Base-by-base conservation (phyloP, 2,113 vertebrate genomes). In the Edolisoma coerulescens region DNA sequence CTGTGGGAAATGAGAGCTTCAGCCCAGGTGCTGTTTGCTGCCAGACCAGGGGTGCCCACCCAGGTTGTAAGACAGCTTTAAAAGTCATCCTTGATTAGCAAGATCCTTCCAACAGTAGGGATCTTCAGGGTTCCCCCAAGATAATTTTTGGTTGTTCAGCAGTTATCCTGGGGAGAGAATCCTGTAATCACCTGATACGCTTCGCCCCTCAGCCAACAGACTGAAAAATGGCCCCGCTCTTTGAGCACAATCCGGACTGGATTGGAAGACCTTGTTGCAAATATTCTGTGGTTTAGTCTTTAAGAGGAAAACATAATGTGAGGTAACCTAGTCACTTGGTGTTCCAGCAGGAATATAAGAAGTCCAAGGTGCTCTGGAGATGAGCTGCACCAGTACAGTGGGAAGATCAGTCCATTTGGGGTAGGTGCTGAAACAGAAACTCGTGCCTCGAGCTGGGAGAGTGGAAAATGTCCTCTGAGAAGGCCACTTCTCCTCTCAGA, bases 181-280 rank as follows among this genome's bases (percentile, higher is more conserved):
- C 4, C 70, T 4, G 1, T 47, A 50, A 64, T 61, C 26, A 30
- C 17, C 35, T 50, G 33, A 41, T 8, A 23, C 0, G 0, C 22
- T 60, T 14, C 0, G 0, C 18, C 56, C 42, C 23, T 32, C 37
- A 79, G 22, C 15, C 8, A 2, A 19, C 11, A 64, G 32, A 27
- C 13, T 74, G 35, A 80, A 87, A 81, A 80, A 59, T 52, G 27
- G 12, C 16, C 39, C 64, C 50, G 11, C 6, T 47, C n/a, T 37
- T 41, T 65, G 35, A 65, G 30, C 22, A 41, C 19, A 49, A 9
- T 27, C 41, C 39, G 16, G 30, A 45, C 21, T 49, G 42, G 32
- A 22, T 33, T 70, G 60, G 37, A 59, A 67, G 22, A 67, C 15
- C 4, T 33, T 35, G 8, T 17, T 91, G 54, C 3, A 37, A 56